Evolutionary conservation across 1,140 invertebrate genomes (phyloP).

Genomic region (Pachypsylla venusta): DNA sequence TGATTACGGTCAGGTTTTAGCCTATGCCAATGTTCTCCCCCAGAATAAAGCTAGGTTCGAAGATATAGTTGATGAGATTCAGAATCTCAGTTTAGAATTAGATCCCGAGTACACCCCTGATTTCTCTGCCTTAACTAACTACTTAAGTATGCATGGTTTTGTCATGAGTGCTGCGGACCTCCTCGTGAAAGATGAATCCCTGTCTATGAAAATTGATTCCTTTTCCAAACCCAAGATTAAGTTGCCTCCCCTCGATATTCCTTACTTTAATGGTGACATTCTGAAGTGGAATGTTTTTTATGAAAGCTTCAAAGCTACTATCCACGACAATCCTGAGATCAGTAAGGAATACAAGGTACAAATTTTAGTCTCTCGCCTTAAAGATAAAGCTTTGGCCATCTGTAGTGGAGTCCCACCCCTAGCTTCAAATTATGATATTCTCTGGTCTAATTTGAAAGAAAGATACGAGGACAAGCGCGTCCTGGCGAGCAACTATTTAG

Average conservation of each 20-base stretch:
- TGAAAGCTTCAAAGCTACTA: not conserved
- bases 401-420: not conserved
- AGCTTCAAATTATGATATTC: not conserved
- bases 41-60: too few relatives aligned
- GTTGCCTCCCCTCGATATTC: not conserved
- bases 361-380: not conserved
- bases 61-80: too few relatives aligned
- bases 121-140: too few relatives aligned
- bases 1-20: too few relatives aligned
- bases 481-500: not conserved
- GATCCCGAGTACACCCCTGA: too few relatives aligned
- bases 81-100: too few relatives aligned
- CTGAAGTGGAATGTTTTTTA: not conserved
- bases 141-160: too few relatives aligned
- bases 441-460: not conserved
- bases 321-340: not conserved
- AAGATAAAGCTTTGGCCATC: not conserved
- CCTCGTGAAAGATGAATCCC: too few relatives aligned
- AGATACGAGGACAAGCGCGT: not conserved
- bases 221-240: too few relatives aligned
- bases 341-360: not conserved
- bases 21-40: too few relatives aligned
- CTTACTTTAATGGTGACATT: not conserved
- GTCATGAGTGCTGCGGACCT: too few relatives aligned
- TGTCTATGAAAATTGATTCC: too few relatives aligned